A percentile compares a stretch with the other conserved stretches of the same genome.
These are phyloP conservation scores for Syngnathus acus DNA, from an alignment of 2,797 vertebrate species.

Conservation along the genomic window DNA sequence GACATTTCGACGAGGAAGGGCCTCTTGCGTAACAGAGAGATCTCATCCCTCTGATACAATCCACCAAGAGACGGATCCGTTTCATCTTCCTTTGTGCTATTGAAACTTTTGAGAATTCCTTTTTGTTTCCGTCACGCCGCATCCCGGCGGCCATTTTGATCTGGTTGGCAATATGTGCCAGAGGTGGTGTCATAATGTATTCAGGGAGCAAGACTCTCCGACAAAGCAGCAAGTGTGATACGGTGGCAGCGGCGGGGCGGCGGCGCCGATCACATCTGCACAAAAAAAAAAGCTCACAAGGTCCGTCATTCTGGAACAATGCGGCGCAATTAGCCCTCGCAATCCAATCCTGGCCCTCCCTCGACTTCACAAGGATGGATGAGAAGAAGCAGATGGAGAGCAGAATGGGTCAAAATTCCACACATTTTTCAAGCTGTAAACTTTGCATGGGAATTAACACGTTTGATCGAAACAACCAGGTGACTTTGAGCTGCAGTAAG, in stretches of 20 bases:
- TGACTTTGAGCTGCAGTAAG: too few species aligned
- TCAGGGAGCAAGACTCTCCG: constrained; percentile 8
- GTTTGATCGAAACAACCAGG: neutral
- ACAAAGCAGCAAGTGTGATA: constrained; percentile 13
- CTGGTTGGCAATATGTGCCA: neutral
- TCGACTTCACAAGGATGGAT: constrained; percentile 9
- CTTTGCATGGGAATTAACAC: neutral
- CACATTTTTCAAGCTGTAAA: neutral
- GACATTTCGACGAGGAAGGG: neutral
- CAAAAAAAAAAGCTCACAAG: constrained; percentile 14
- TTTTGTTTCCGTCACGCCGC: neutral
- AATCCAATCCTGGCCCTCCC: neutral
- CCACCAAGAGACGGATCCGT: neutral
- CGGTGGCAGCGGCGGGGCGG: constrained; percentile 3
- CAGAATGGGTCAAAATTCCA: neutral
- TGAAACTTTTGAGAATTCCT: constrained; percentile 1
- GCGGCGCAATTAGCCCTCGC: constrained; percentile 19
- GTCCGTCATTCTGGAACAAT: constrained; percentile 29
- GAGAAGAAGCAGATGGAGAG: constrained; percentile 18
- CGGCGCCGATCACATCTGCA: constrained; percentile 7
- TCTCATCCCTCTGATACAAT: neutral
- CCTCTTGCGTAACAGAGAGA: neutral
- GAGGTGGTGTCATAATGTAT: neutral
- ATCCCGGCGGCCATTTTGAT: neutral
- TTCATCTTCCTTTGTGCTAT: neutral